Evolutionary conservation across 1,140 invertebrate species (phyloP).

Genomic region (Ctenoplectra terminalis): DNA sequence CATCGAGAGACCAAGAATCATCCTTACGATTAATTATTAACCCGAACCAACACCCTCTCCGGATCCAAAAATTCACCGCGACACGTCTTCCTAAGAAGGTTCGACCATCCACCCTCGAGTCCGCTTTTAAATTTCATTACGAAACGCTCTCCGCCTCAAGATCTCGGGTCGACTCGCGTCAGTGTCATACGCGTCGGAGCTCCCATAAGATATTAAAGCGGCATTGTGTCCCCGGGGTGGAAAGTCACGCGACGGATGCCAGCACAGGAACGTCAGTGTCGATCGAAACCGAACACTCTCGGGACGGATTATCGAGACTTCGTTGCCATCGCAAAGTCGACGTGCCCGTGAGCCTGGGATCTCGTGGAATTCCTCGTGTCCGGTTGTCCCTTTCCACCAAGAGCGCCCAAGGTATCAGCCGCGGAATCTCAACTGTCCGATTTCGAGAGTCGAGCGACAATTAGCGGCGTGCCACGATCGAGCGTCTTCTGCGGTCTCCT

Average conservation of each 20-base stretch:
- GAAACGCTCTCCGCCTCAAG: no score
- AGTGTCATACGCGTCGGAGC: neutral
- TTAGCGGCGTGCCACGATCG: conserved; percentile 16
- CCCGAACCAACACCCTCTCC: neutral
- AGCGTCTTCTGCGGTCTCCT: conserved; percentile 27
- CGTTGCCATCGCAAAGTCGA: conserved; percentile 21
- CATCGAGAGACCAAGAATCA: neutral
- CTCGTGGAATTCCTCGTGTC: conserved; percentile 9
- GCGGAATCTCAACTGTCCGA: conserved; percentile 39
- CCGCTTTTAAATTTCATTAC: conserved; percentile 14
- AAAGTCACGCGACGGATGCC: conserved; percentile 25
- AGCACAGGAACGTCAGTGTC: neutral
- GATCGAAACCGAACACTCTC: conserved; percentile 18
- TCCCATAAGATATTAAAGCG: conserved; percentile 46
- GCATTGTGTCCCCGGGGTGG: conserved; percentile 3
- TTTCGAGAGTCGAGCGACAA: neutral
- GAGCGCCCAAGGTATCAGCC: neutral
- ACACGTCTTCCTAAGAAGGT: neutral
- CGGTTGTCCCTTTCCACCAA: neutral
- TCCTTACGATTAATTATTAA: neutral
- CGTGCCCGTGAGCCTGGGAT: neutral
- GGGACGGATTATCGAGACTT: conserved; percentile 45
- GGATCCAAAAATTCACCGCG: neutral
- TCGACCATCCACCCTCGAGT: neutral
- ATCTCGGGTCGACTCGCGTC: neutral